Percentiles rank a stretch among this genome's conserved stretches.
Conservation (phyloP, 2,113 vertebrate genomes). For the Rhinichthys klamathensis region DNA sequence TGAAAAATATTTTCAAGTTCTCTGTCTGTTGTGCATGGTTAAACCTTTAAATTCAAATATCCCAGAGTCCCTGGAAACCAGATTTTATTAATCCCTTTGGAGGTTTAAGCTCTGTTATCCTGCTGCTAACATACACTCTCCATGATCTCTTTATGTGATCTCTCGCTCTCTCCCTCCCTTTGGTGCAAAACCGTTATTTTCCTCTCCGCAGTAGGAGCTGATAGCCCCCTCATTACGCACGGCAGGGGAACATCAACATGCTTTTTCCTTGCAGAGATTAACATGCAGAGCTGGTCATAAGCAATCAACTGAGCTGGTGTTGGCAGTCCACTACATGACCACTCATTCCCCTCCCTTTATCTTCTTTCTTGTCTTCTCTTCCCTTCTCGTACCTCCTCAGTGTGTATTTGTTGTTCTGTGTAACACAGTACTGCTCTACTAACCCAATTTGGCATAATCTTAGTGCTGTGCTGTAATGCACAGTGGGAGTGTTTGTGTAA, state of each 20-base stretch:
- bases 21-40: neutral
- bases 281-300: neutral
- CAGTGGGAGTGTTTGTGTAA: slow-evolving; percentile 37
- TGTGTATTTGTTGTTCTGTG: slow-evolving; percentile 34
- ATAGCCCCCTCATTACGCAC: slow-evolving; percentile 28
- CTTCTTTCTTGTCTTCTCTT: neutral
- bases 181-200: slow-evolving; percentile 18
- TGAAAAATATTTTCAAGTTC: neutral
- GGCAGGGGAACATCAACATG: slow-evolving; percentile 36
- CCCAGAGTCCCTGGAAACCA: slow-evolving; percentile 26
- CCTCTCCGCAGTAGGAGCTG: slow-evolving; percentile 22
- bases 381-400: neutral
- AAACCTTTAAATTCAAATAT: neutral
- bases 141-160: slow-evolving; percentile 34
- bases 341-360: neutral
- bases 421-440: slow-evolving; percentile 44
- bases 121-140: slow-evolving; percentile 29
- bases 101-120: slow-evolving; percentile 38
- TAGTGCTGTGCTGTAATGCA: slow-evolving; percentile 41
- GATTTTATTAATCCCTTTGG: slow-evolving; percentile 43
- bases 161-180: slow-evolving; percentile 3
- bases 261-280: slow-evolving; percentile 40
- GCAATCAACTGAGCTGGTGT: neutral
- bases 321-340: slow-evolving; percentile 12
- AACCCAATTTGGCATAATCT: slow-evolving; percentile 47